phyloP scores from a whole-genome alignment of 2,888 invertebrate genomes.

The Tiliacea citrago region DNA sequence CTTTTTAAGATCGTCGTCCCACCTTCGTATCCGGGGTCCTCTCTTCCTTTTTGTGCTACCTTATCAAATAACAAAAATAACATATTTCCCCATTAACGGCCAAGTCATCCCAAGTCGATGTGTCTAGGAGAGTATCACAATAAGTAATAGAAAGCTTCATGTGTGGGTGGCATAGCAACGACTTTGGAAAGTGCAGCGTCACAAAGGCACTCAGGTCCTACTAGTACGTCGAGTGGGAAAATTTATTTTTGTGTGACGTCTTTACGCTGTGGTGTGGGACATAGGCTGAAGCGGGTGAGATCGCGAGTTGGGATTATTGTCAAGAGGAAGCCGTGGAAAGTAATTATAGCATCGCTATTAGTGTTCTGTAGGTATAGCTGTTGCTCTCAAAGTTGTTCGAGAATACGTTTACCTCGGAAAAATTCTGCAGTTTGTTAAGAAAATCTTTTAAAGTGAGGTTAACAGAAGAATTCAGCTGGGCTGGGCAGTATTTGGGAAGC shows the following conservation, averaged over 20 bases:
- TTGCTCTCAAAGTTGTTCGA: too few relatives aligned
- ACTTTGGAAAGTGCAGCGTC: constrained; percentile 66
- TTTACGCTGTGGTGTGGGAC: constrained; percentile 61
- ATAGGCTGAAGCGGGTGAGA: background rate
- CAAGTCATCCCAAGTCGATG: constrained; percentile 18
- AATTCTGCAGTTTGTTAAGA: too few relatives aligned
- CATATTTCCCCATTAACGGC: background rate
- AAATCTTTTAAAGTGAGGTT: too few relatives aligned
- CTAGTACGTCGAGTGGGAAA: constrained; percentile 66
- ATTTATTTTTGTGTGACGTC: constrained; percentile 74
- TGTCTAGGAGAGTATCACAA: constrained; percentile 15
- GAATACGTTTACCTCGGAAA: too few relatives aligned
- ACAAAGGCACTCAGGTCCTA: constrained; percentile 67
- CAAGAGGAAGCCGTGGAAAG: background rate
- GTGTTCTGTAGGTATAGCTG: too few relatives aligned
- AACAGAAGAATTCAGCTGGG: too few relatives aligned
- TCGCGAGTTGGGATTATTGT: rapidly evolving
- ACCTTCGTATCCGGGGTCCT: too few relatives aligned
- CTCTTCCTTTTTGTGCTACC: too few relatives aligned
- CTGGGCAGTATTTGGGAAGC: too few relatives aligned
- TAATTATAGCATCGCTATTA: too few relatives aligned
- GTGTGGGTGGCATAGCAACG: constrained; percentile 38
- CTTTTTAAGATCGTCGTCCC: too few relatives aligned
- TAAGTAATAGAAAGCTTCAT: constrained; percentile 35
- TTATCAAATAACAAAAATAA: background rate